phyloP scores from a whole-genome alignment of 2,797 vertebrate genomes.

The Adrianichthys oophorus region DNA sequence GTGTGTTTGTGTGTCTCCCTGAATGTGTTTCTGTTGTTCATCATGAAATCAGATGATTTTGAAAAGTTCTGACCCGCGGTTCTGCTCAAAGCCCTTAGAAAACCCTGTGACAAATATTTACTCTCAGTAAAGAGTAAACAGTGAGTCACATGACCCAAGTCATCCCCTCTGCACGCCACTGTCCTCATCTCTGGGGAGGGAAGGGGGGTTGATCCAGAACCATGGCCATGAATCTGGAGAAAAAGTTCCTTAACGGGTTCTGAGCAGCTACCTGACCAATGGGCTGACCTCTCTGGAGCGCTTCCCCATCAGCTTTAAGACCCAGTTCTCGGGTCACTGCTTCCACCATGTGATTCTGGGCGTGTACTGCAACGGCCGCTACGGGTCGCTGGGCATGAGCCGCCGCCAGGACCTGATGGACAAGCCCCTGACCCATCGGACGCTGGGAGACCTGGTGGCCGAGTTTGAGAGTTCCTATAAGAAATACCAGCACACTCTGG shows the following conservation, averaged over 20 bases:
- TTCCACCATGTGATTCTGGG: conserved; percentile 97
- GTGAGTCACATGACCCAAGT: too few species aligned
- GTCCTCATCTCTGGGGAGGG: too few species aligned
- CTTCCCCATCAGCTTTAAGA: conserved; percentile 99
- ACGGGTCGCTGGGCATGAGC: conserved; percentile 94
- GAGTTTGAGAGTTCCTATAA: conserved; percentile 96
- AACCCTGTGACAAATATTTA: too few species aligned
- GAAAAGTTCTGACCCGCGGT: too few species aligned
- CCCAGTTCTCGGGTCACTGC: conserved; percentile 94
- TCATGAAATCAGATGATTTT: too few species aligned
- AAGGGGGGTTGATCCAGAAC: neutral
- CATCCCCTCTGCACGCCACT: too few species aligned
- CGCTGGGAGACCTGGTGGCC: conserved; percentile 92
- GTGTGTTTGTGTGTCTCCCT: too few species aligned
- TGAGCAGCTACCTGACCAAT: conserved; percentile 91
- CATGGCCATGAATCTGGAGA: neutral
- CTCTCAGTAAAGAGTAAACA: too few species aligned
- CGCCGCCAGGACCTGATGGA: conserved; percentile 94
- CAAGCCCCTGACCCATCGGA: conserved; percentile 89
- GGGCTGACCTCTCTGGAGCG: conserved; percentile 91
- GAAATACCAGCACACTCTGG: conserved; percentile 93
- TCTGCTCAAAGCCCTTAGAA: too few species aligned
- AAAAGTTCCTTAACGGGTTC: conserved; percentile 23
- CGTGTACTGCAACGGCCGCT: conserved; percentile 91
- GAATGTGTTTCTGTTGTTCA: too few species aligned